Evolutionary conservation across 2,888 invertebrate species (phyloP).

Genomic region (Neoitamus cyanurus): DNA sequence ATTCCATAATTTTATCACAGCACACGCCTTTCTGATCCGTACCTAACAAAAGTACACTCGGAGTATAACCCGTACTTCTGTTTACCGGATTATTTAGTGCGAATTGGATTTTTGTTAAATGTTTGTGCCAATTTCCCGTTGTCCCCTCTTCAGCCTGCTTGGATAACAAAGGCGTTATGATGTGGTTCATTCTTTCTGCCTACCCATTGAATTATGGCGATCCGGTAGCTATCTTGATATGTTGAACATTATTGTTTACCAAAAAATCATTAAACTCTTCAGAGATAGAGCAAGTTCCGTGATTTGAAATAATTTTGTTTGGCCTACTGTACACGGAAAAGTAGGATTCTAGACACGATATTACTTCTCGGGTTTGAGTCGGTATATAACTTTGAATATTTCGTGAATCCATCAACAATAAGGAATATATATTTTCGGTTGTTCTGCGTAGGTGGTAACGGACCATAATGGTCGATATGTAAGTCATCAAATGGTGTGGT

Average conservation of each 20-base stretch:
- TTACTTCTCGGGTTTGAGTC: conserved; percentile 55
- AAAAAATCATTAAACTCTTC: conserved; percentile 36
- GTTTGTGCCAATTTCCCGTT: conserved; percentile 43
- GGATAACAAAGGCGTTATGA: conserved; percentile 26
- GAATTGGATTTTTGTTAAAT: conserved; percentile 54
- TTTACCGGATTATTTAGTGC: conserved; percentile 56
- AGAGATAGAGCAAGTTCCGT: conserved; percentile 59
- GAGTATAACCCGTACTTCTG: too few relatives aligned
- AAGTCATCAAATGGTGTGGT: conserved; percentile 54
- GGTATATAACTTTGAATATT: conserved; percentile 58
- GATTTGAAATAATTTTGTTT: conserved; percentile 60
- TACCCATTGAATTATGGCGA: conserved; percentile 45
- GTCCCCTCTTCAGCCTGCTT: conserved; percentile 36
- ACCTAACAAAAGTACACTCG: conserved; percentile 45
- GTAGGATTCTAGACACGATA: conserved; percentile 55
- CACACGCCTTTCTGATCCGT: background rate
- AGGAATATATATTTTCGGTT: conserved; percentile 60
- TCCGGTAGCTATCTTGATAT: conserved; percentile 39
- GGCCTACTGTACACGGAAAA: conserved; percentile 52
- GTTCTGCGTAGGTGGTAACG: conserved; percentile 57
- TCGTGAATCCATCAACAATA: conserved; percentile 61
- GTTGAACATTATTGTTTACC: conserved; percentile 14
- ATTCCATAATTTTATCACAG: too few relatives aligned
- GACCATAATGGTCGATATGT: conserved; percentile 54
- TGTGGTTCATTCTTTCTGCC: conserved; percentile 34